A percentile compares a stretch with the other conserved stretches of the same genome.
phyloP scores from a whole-genome alignment of 2,113 vertebrate species.

The Siniperca knerii region DNA sequence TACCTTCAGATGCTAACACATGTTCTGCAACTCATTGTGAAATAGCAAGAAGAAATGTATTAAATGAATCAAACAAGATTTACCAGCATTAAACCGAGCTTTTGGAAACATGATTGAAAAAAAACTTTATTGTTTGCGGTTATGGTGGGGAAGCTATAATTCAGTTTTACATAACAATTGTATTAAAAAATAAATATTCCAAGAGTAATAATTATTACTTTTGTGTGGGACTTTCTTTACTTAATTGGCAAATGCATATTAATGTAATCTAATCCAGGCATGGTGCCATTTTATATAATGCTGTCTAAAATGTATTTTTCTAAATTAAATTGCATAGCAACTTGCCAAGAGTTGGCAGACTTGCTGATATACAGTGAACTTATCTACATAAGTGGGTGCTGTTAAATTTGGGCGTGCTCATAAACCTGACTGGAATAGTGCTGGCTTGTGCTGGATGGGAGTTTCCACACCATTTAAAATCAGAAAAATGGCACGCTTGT shows the following conservation, averaged over 20 bases:
- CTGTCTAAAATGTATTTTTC: constrained; percentile 11
- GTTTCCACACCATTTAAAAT: neutral
- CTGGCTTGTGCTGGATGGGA: neutral
- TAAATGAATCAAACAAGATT: neutral
- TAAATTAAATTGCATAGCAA: neutral
- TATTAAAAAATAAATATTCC: neutral
- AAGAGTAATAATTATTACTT: neutral
- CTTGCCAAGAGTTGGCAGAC: neutral
- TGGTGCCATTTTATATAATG: constrained; percentile 17
- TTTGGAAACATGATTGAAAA: neutral
- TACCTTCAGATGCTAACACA: constrained; percentile 7
- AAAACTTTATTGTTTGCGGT: neutral
- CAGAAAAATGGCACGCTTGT: neutral
- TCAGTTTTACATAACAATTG: neutral
- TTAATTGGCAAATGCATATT: constrained; percentile 13
- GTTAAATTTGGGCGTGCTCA: neutral
- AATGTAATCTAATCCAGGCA: constrained; percentile 11
- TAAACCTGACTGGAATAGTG: neutral
- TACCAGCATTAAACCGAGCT: neutral
- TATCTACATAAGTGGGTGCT: neutral
- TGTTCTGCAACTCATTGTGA: neutral
- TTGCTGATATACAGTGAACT: neutral
- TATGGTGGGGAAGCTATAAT: neutral
- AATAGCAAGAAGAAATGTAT: neutral
- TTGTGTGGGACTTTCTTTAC: neutral